Evolutionary conservation across 2,113 vertebrate species (phyloP).

Genomic region (Aramus guarauna): DNA sequence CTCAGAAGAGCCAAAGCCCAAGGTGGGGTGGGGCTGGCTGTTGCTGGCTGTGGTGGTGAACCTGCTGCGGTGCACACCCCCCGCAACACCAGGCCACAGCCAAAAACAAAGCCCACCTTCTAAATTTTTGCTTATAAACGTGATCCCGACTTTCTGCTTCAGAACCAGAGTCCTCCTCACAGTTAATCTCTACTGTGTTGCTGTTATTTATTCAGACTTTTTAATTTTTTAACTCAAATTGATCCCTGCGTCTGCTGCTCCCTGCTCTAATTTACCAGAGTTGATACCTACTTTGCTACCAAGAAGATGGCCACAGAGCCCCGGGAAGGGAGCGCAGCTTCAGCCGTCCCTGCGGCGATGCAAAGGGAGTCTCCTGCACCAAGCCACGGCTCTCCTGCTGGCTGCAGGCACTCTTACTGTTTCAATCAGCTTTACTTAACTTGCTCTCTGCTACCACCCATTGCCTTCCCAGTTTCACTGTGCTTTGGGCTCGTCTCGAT

Average conservation of each 20-base stretch:
- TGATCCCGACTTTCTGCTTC: background rate
- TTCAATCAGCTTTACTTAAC: background rate
- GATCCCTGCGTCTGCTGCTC: background rate
- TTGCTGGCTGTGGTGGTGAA: background rate
- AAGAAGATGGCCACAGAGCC: accelerated
- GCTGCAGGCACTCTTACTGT: background rate
- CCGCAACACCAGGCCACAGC: background rate
- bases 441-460: slow-evolving; percentile 23
- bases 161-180: background rate
- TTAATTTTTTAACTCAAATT: background rate
- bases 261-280: background rate
- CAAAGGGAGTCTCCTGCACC: background rate
- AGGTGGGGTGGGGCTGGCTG: too few relatives aligned
- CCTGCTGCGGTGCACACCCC: accelerated
- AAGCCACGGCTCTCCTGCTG: background rate
- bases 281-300: background rate
- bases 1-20: background rate
- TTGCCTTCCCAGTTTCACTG: background rate
- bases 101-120: background rate
- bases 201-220: background rate
- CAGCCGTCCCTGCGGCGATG: accelerated
- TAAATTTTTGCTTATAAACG: background rate
- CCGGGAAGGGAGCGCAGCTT: background rate
- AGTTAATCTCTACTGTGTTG: accelerated
- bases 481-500: background rate